Conservation (phyloP, 92 coral and sea anemone genomes). For the Palythoa grandiflora region DNA sequence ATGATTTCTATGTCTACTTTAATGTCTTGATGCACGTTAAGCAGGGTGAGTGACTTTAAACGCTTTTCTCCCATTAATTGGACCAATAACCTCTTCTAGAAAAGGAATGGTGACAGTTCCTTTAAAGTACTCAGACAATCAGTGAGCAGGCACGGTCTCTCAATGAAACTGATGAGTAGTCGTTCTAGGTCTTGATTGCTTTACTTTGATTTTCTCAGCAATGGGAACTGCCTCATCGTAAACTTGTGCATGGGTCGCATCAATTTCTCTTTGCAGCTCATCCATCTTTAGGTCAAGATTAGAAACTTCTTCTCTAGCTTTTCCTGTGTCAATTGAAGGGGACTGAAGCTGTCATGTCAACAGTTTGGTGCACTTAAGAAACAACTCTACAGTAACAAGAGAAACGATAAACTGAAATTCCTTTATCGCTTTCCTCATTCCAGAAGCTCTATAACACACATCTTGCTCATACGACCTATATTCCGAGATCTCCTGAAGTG, state of each 20-base stretch:
- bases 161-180: conserved; percentile 38
- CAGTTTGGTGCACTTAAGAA: conserved; percentile 47
- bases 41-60: conserved; percentile 50
- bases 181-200: conserved; percentile 26
- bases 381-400: conserved; percentile 48
- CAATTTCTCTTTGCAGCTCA: conserved; percentile 31
- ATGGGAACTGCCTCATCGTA: conserved; percentile 40
- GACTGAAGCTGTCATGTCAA: conserved; percentile 58
- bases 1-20: conserved; percentile 38
- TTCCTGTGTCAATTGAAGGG: conserved; percentile 52
- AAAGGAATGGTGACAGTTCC: conserved; percentile 53
- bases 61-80: conserved; percentile 52
- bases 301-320: conserved; percentile 45
- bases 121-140: conserved; percentile 44
- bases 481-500: conserved; percentile 30
- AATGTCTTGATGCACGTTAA: conserved; percentile 52
- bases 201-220: conserved; percentile 14
- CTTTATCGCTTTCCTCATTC: conserved; percentile 54
- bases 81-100: conserved; percentile 35
- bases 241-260: conserved; percentile 4
- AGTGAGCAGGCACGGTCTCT: conserved; percentile 51
- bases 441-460: conserved; percentile 48
- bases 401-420: conserved; percentile 49
- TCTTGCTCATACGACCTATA: conserved; percentile 35
- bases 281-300: conserved; percentile 20